Base-by-base conservation (phyloP, 2,113 vertebrate species). In the Cricetomys ansorgei region DNA sequence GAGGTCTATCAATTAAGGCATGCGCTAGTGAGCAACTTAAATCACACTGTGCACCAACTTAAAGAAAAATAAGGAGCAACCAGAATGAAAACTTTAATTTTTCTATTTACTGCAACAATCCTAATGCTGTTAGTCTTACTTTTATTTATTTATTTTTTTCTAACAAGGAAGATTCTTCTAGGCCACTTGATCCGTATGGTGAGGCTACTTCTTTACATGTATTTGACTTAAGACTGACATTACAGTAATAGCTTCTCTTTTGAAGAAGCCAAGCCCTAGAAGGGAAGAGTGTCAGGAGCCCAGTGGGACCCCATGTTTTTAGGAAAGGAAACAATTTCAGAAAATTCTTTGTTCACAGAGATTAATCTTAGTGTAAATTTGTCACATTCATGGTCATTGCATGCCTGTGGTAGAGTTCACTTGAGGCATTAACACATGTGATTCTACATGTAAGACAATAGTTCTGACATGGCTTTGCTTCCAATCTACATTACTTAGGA, bases 1-100 rank as follows among this genome's bases (percentile, higher is more conserved):
- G 94, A 97, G 95, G 92, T 96, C 95, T 98, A 92, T 98, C 97
- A 98, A 98, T 98, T 98, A 98, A 98, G 95, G 91, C 96, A 95
- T 97, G 92, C 95, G 98, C 95, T 91, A 91, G 79, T 80, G 91
- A 98, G 92, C 95, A 97, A 94, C 70, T 95, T 97, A 98, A 97
- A 98, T 98, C 97, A 97, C n/a, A 69, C 94, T 96, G 81, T 16
- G 4, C 91, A 96, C 75, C 97, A 96, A 94, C 70, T 97, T 98
- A 89, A 97, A 98, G 87, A 95, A 85, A 98, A 98, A 97, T 96
- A 97, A 96, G 92, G 92, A 86, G 88, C 43, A 72, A 92, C 75
- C 83, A 91, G 75, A 97, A 98, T 94, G 62, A 98, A 98, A 98
- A 97, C 48, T 85, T 95, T 98, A 97, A 98, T 98, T 98, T 98